Conservation (phyloP, 2,797 vertebrate genomes). For the Macropodus opercularis region DNA sequence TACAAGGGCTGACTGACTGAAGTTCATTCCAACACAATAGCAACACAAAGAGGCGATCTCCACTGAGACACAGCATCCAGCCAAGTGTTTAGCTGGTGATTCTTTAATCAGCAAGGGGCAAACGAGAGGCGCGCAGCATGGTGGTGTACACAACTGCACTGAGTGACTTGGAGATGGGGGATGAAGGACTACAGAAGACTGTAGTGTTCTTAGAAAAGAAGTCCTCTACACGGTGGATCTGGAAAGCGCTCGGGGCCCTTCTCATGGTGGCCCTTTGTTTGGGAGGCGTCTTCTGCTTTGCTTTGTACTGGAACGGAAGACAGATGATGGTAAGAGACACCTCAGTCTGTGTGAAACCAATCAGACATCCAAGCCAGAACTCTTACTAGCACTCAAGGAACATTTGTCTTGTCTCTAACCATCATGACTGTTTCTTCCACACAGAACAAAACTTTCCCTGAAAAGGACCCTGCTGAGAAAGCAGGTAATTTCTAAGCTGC, state of each 20-base stretch:
- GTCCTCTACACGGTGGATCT: slow-evolving; percentile 45
- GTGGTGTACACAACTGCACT: slow-evolving; percentile 51
- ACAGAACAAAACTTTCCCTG: slow-evolving; percentile 30
- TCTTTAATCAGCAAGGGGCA: background rate
- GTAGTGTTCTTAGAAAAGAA: slow-evolving; percentile 65
- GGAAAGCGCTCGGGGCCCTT: slow-evolving; percentile 53
- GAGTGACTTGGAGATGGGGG: slow-evolving; percentile 61
- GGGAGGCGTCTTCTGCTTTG: slow-evolving; percentile 50
- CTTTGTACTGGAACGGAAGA: slow-evolving; percentile 46
- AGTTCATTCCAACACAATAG: slow-evolving; percentile 55
- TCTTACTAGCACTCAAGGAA: background rate
- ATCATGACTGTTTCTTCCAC: background rate
- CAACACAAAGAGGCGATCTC: slow-evolving; percentile 42
- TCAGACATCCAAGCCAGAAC: background rate
- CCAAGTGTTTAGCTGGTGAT: background rate
- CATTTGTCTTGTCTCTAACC: slow-evolving; percentile 2
- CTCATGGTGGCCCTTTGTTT: slow-evolving; percentile 47
- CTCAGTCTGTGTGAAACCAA: background rate
- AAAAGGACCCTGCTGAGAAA: slow-evolving; percentile 3
- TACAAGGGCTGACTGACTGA: slow-evolving; percentile 47
- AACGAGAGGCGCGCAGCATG: slow-evolving; percentile 42
- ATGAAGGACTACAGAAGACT: slow-evolving; percentile 42
- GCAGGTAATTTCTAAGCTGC: slow-evolving; percentile 56
- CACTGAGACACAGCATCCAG: slow-evolving; percentile 5
- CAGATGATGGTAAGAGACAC: slow-evolving; percentile 42